These are phyloP conservation scores for Chitala chitala DNA, from an alignment of 2,113 vertebrate species.

Conservation along the genomic window DNA sequence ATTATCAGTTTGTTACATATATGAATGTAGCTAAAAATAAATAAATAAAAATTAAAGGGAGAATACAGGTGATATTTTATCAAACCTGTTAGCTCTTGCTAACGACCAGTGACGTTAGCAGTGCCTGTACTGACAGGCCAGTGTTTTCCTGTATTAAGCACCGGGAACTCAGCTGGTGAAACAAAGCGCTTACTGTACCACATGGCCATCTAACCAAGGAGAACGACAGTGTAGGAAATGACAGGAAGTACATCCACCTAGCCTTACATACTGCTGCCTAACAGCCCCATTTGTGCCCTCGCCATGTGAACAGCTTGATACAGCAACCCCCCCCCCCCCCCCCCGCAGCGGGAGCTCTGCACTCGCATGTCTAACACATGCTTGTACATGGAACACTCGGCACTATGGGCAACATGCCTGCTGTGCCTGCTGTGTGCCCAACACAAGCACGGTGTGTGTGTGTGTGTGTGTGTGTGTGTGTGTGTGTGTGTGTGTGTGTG, in stretches of 20 bases:
- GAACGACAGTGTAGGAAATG: neutral
- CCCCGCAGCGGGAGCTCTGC: constrained; percentile 37
- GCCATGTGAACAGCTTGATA: constrained; percentile 37
- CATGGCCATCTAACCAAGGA: too few species aligned
- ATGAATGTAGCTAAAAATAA: too few species aligned
- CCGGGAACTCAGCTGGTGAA: too few species aligned
- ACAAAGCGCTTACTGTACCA: too few species aligned
- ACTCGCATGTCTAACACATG: constrained; percentile 37
- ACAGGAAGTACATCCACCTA: neutral
- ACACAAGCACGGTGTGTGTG: neutral
- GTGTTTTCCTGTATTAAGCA: too few species aligned
- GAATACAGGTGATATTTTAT: too few species aligned
- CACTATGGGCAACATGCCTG: neutral
- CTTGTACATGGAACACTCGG: constrained; percentile 22
- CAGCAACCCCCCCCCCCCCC: constrained; percentile 14
- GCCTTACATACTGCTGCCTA: neutral
- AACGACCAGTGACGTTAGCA: too few species aligned
- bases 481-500: neutral
- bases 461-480: neutral
- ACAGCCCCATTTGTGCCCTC: neutral
- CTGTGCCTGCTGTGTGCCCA: neutral
- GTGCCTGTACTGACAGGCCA: too few species aligned
- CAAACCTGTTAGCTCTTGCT: too few species aligned
- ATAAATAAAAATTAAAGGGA: too few species aligned
- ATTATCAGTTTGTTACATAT: too few species aligned